Evolutionary conservation across 2,888 invertebrate species (phyloP), one percentile per base, ranked within the genome.

Genomic region (Amitus sp.): DNA sequence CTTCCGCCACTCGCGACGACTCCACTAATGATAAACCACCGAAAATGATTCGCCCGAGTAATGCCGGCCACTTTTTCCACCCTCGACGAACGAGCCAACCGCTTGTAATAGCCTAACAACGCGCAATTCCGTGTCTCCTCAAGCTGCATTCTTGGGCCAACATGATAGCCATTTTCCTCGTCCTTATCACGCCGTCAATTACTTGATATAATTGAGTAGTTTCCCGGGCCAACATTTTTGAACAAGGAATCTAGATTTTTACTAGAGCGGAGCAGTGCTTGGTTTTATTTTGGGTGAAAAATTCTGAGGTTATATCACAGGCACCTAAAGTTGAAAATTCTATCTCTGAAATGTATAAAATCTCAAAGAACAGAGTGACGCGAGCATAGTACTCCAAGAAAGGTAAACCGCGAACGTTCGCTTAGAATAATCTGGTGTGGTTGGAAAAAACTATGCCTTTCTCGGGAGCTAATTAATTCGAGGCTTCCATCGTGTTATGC

Each of bases 381-480:
- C n/a, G n/a, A n/a, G n/a, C n/a, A n/a, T n/a, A n/a, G n/a, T n/a
- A n/a, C n/a, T n/a, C n/a, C n/a, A n/a, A n/a, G n/a, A n/a, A n/a
- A n/a, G n/a, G n/a, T n/a, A n/a, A n/a, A n/a, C n/a, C n/a, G 23
- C 23, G 7, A 23, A 23, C 7, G 3, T 23, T 7, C 23, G 23
- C 7, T 7, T 7, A 7, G 23, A 7, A 23, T 23, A 23, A 23
- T 23, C 7, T 7, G 23, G 4, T 7, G 23, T 23, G 23, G n/a
- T n/a, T n/a, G n/a, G n/a, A 23, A 23, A 7, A 23, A 23, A 7
- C 23, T 5, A 23, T 7, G 7, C 23, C 47, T 53, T 54, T 50
- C 42, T 46, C 45, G 40, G 50, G 56, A 55, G 65, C 56, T 65
- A 65, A 65, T 65, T 65, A 65, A 62, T 65, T 62, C 65, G 55